Evolutionary conservation across 2,797 vertebrate species (phyloP).

Genomic region (Odontamblyopus rebecca): DNA sequence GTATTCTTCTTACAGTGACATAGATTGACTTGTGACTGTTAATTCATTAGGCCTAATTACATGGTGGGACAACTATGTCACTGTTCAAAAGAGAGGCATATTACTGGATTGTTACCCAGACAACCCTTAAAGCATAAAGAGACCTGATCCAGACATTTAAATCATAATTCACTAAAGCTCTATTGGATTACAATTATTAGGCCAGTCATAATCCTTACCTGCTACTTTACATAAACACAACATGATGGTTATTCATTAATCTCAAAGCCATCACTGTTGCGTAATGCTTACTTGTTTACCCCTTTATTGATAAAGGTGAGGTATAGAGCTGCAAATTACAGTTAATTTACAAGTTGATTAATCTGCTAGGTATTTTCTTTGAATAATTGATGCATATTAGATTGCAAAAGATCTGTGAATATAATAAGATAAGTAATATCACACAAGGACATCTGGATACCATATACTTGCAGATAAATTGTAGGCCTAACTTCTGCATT

Average conservation of each 20-base stretch:
- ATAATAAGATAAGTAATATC: no score
- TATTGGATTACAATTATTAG: conserved; percentile 44
- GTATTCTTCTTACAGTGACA: conserved; percentile 27
- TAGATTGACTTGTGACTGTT: conserved; percentile 5
- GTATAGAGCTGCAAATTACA: neutral
- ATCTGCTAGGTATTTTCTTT: neutral
- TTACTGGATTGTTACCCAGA: neutral
- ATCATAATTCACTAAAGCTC: conserved; percentile 31
- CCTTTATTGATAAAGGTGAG: neutral
- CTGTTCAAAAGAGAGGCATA: neutral
- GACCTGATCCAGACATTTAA: conserved; percentile 25
- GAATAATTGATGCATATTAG: no score
- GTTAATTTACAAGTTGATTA: neutral
- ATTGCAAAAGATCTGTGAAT: no score
- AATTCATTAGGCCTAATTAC: neutral
- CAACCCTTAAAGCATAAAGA: neutral
- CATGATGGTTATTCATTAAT: conserved; percentile 31
- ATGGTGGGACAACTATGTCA: neutral
- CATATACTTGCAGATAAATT: no score
- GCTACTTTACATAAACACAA: conserved; percentile 29
- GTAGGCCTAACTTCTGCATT: neutral
- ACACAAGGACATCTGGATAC: no score
- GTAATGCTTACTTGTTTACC: conserved; percentile 26
- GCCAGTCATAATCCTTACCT: conserved; percentile 41
- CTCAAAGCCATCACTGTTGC: conserved; percentile 10